Evolutionary conservation across 2,113 vertebrate species (phyloP).

Genomic region (Galemys pyrenaicus): DNA sequence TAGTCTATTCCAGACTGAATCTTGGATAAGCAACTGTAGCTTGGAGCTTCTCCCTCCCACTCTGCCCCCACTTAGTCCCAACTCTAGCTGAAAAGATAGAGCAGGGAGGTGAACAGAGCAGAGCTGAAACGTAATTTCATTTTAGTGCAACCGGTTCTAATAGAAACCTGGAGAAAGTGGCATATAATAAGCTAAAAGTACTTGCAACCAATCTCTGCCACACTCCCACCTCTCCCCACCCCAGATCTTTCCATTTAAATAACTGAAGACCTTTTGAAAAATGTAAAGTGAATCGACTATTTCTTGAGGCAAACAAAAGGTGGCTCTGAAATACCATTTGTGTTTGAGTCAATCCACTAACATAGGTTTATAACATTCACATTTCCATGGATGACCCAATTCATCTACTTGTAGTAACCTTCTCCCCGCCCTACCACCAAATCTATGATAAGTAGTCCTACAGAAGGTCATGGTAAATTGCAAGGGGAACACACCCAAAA

Average conservation of each 20-base stretch:
- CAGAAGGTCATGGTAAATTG: not conserved
- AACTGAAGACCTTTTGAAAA: not conserved
- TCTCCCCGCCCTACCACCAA: not conserved
- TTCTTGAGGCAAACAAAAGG: not conserved
- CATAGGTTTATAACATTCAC: not conserved
- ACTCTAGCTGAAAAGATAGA: not conserved
- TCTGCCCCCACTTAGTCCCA: not conserved
- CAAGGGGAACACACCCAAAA: not conserved
- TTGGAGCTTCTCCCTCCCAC: not conserved
- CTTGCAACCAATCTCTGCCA: not conserved
- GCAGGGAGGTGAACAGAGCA: not conserved
- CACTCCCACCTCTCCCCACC: too few species aligned
- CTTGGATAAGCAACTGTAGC: not conserved
- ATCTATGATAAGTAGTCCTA: not conserved
- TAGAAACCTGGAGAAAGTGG: not conserved
- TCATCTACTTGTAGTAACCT: not conserved
- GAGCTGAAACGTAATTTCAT: not conserved
- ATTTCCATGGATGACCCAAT: not conserved
- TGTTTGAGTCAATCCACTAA: not conserved
- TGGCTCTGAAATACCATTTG: not conserved
- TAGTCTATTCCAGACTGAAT: not conserved
- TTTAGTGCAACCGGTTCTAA: not conserved
- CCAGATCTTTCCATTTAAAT: not conserved
- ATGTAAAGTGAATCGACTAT: not conserved
- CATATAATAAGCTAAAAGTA: not conserved